These are phyloP conservation scores for Pollenia labialis DNA, from an alignment of 2,888 invertebrate species.

Conservation along the genomic window DNA sequence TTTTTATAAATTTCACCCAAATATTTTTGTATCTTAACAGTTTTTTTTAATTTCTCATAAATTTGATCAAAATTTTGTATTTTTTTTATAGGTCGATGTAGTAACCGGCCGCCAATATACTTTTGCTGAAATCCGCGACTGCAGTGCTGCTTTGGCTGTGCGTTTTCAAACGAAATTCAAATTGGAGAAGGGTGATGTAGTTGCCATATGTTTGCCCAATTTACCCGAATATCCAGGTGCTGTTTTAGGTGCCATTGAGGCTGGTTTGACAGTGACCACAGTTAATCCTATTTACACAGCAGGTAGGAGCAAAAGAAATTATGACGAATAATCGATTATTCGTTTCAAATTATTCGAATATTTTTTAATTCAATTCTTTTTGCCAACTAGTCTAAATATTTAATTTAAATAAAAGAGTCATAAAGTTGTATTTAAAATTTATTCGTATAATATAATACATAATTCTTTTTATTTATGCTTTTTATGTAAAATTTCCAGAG, in stretches of 20 bases:
- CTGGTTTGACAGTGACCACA: slow-evolving; percentile 89
- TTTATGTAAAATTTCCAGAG: no score
- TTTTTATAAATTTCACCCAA: no score
- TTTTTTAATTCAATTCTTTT: not conserved
- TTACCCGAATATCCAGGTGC: slow-evolving; percentile 90
- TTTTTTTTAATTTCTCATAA: no score
- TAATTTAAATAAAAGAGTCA: no score
- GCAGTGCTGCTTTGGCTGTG: slow-evolving; percentile 88
- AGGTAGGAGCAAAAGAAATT: slow-evolving; percentile 80
- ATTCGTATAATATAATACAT: no score
- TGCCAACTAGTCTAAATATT: no score
- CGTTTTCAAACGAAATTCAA: slow-evolving; percentile 88
- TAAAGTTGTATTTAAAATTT: no score
- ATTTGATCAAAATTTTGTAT: not conserved
- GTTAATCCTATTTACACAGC: slow-evolving; percentile 91
- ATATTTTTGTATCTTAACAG: no score
- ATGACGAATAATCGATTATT: not conserved
- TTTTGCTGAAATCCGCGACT: slow-evolving; percentile 87
- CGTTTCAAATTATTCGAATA: slow-evolving; percentile 11
- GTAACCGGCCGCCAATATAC: slow-evolving; percentile 90
- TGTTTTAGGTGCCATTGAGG: slow-evolving; percentile 88
- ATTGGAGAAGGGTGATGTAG: slow-evolving; percentile 87
- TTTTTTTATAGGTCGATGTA: slow-evolving; percentile 87
- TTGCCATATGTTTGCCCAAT: slow-evolving; percentile 90
- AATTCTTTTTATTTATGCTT: no score